Percentiles rank a stretch among this genome's conserved stretches.
Conservation (phyloP, 2,888 invertebrate genomes). For the Troilus luridus region DNA sequence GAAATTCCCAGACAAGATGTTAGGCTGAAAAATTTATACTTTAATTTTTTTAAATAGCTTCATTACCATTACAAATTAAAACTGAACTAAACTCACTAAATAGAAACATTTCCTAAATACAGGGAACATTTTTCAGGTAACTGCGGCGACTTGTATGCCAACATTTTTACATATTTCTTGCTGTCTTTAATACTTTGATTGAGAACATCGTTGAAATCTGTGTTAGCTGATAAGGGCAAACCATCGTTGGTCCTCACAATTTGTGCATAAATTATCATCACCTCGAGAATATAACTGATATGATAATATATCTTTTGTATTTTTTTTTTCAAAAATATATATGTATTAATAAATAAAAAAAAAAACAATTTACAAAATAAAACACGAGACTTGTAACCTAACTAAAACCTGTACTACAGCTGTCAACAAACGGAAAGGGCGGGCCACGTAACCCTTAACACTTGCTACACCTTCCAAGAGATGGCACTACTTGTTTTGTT, state of each 20-base stretch:
- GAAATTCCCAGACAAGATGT: slow-evolving; percentile 68
- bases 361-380: slow-evolving; percentile 7
- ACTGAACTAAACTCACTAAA: slow-evolving; percentile 68
- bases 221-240: slow-evolving; percentile 68
- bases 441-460: slow-evolving; percentile 39
- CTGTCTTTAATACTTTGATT: slow-evolving; percentile 67
- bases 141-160: slow-evolving; percentile 67
- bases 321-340: background rate
- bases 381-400: slow-evolving; percentile 48
- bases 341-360: background rate
- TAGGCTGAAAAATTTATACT: slow-evolving; percentile 68
- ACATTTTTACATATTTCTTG: slow-evolving; percentile 68
- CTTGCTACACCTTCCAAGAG: slow-evolving; percentile 1
- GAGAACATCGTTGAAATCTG: slow-evolving; percentile 68
- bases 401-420: slow-evolving; percentile 40
- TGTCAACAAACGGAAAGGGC: slow-evolving; percentile 32
- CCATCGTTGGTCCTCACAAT: slow-evolving; percentile 68
- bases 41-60: slow-evolving; percentile 52
- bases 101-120: slow-evolving; percentile 67
- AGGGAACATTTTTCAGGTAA: slow-evolving; percentile 69
- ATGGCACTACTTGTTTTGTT: background rate
- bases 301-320: background rate
- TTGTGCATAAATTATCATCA: slow-evolving; percentile 67
- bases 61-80: background rate
- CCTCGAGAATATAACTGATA: slow-evolving; percentile 19